Base-by-base conservation (phyloP, 2,797 vertebrate genomes). In the Malurus splendens region DNA sequence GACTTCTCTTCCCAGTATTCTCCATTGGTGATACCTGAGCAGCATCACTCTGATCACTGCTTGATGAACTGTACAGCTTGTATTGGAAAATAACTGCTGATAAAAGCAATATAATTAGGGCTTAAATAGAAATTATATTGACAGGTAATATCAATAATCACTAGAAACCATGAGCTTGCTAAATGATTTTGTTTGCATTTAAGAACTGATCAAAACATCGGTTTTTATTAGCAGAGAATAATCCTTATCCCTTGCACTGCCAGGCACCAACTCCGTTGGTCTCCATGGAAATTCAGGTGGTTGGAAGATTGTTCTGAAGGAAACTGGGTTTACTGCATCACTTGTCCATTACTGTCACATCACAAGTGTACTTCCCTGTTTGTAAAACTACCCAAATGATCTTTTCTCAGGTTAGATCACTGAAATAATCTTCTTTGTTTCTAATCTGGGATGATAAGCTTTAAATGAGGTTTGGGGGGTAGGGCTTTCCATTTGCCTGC, bases 351-450 rank as follows among this genome's bases (percentile, higher is more conserved):
- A 38, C n/a, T 72, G 36, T 55, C 36, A 20, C 19, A 20, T 78
- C 51, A 20, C 54, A 86, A 85, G 66, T 36, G 14, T 66, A 71
- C 36, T 75, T 45, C 16, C 4, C 28, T 61, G 62, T 84, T 71
- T 67, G 30, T 68, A 71, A 82, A 90, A 80, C 78, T 82, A 50
- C 55, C 9, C 61, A 78, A 89, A 82, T 78, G 14, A 64, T 93
- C 62, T 92, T 92, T 89, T 91, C 70, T 94, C 81, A 65, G 55
- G 76, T 94, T 87, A 82, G 75, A 90, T 87, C 45, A 67, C 75
- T 92, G 90, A 74, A 93, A 86, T 80, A 93, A 92, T 86, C 60
- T 72, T 87, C 78, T 88, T 93, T 82, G 15, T 90, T 91, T 88
- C 64, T 90, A 89, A 93, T 86, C 87, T 71, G 44, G 77, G 85